Conservation (phyloP, 2,113 vertebrate species). For the Epinephelus moara region DNA sequence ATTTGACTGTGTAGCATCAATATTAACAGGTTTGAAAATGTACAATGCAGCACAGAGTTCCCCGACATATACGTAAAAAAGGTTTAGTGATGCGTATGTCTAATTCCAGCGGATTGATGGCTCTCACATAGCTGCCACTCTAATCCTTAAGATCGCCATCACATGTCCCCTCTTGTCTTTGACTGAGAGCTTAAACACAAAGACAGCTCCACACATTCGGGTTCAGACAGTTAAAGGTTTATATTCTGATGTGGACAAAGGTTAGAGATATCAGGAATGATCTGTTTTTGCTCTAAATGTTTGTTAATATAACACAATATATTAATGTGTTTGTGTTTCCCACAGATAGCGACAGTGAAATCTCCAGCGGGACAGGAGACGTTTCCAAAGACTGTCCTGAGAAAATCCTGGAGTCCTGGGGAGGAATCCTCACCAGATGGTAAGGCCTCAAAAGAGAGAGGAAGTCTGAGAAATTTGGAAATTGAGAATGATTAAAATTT, state of each 20-base stretch:
- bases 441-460: constrained; percentile 63
- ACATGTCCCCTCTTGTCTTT: neutral
- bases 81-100: too few relatives aligned
- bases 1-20: constrained; percentile 35
- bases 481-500: neutral
- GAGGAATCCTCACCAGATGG: constrained; percentile 95
- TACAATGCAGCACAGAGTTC: neutral
- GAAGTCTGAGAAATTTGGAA: neutral
- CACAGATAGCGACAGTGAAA: constrained; percentile 97
- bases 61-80: neutral
- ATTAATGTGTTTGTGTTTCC: constrained; percentile 36
- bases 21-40: constrained; percentile 46
- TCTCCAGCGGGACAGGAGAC: constrained; percentile 97
- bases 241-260: neutral
- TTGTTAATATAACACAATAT: neutral
- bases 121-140: neutral
- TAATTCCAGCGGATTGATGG: too few relatives aligned
- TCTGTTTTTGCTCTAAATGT: constrained; percentile 11
- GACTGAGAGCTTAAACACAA: neutral
- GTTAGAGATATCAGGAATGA: neutral
- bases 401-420: constrained; percentile 98
- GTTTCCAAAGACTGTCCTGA: constrained; percentile 99
- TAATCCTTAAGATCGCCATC: neutral
- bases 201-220: neutral
- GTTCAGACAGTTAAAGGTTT: neutral